Evolutionary conservation across 1,140 invertebrate species (phyloP), one percentile per base, ranked within the genome.

Genomic region (Melipona quadrifasciata): DNA sequence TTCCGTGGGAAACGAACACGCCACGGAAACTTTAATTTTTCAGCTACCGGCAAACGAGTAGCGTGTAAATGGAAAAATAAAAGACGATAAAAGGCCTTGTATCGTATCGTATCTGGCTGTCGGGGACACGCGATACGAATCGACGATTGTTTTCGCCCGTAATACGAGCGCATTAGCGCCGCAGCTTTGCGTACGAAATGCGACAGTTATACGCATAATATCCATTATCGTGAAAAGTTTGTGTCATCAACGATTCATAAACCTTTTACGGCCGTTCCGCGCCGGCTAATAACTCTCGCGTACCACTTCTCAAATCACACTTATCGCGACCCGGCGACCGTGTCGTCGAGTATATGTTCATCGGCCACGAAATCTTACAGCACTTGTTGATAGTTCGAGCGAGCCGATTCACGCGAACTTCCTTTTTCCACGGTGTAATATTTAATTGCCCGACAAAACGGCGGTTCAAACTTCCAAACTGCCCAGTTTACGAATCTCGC

Each of bases 181-280:
- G 34, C 57, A 19, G 31, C 57, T 71, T 10, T 51, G 8, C 19
- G 3, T 16, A 17, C 58, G 61, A 10, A 34, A 55, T 73, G 64
- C 65, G 81, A 77, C 64, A 78, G 65, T 67, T 78, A 8, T 47
- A 47, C 8, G 34, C 70, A 78, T 39, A 83, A 78, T 70, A 71
- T 83, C 55, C 65, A 70, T 78, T 78, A 83, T 39, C n/a, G 65
- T 65, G 27, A n/a, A 70, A 83, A 83, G 65, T 78, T 70, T 53
- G n/a, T 51, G 65, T 70, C 81, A 78, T 83, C 70, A 83, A 74
- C 81, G 55, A 83, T 51, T 55, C 81, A 78, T 83, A 83, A 83
- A 78, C 75, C 81, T 53, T 82, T 77, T 82, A 67, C 64, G 27
- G 21, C 16, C 64, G n/a, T 67, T 82, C 34, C 14, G 47, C n/a